A percentile compares a stretch with the other conserved stretches of the same genome.
These are phyloP conservation scores for Phasianus colchicus DNA, from an alignment of 2,113 vertebrate genomes.

Conservation along the genomic window DNA sequence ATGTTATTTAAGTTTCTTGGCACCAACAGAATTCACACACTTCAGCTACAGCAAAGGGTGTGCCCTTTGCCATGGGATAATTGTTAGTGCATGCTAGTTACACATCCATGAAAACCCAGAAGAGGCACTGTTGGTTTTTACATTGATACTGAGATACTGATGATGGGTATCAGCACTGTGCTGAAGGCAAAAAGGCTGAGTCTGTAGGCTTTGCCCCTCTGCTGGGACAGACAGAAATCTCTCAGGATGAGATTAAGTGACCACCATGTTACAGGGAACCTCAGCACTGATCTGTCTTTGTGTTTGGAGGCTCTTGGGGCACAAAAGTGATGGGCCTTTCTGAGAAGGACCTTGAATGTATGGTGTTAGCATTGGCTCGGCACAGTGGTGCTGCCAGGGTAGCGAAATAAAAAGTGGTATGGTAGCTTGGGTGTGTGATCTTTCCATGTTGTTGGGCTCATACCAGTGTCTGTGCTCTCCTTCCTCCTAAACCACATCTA, in stretches of 20 bases:
- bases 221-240: background rate
- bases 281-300: background rate
- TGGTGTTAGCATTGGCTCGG: background rate
- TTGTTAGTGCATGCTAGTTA: background rate
- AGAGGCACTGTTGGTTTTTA: background rate
- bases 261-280: rapidly evolving
- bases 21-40: background rate
- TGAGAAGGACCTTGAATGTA: background rate
- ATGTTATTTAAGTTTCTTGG: background rate
- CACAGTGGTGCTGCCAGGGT: rapidly evolving
- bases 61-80: background rate
- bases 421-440: rapidly evolving
- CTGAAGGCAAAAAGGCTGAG: background rate
- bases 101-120: background rate
- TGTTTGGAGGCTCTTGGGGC: rapidly evolving
- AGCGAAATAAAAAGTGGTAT: rapidly evolving
- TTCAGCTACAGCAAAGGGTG: background rate
- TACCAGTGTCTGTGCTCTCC: rapidly evolving
- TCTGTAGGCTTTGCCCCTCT: background rate
- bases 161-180: background rate
- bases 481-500: background rate
- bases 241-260: background rate
- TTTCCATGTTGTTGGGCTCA: rapidly evolving
- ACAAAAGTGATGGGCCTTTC: rapidly evolving
- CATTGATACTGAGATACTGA: rapidly evolving